A percentile compares a stretch with the other conserved stretches of the same genome.
phyloP scores from a whole-genome alignment of 2,888 invertebrate species.

The Drosophila limbata region DNA sequence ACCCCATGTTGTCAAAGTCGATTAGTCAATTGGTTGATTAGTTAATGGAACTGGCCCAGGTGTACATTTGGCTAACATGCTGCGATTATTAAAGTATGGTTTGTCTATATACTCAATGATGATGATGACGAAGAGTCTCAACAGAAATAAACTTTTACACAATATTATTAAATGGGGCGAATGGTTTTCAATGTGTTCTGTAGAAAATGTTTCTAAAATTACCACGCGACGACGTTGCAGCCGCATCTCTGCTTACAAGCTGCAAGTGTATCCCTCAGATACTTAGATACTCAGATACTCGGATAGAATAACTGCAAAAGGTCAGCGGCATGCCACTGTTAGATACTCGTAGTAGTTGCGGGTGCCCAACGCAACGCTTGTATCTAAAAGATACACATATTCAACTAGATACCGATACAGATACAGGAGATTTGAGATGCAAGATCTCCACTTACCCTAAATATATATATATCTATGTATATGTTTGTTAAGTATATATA shows the following conservation, averaged over 20 bases:
- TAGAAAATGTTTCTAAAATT: slow-evolving; percentile 73
- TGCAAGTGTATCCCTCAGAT: slow-evolving; percentile 36
- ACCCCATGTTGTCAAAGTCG: slow-evolving; percentile 68
- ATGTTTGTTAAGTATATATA: neutral
- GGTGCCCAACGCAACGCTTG: slow-evolving; percentile 41
- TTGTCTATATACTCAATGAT: slow-evolving; percentile 14
- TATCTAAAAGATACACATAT: neutral
- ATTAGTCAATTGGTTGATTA: slow-evolving; percentile 54
- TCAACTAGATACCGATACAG: neutral
- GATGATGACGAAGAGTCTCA: slow-evolving; percentile 8
- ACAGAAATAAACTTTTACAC: slow-evolving; percentile 79
- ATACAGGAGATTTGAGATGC: slow-evolving; percentile 14
- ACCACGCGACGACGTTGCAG: slow-evolving; percentile 46
- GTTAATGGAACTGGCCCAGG: slow-evolving; percentile 25
- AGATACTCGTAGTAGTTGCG: slow-evolving; percentile 8
- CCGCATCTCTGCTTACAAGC: slow-evolving; percentile 29
- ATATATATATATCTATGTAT: neutral
- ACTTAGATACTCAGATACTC: slow-evolving; percentile 16
- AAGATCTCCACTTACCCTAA: slow-evolving; percentile 42
- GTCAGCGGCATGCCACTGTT: slow-evolving; percentile 38
- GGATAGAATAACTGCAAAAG: slow-evolving; percentile 59
- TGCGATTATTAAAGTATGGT: slow-evolving; percentile 58
- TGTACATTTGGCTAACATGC: slow-evolving; percentile 13
- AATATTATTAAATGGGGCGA: slow-evolving; percentile 78
- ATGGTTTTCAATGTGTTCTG: slow-evolving; percentile 60